phyloP scores from a whole-genome alignment of 53 echinoderm and acorn worm species.

The Echinarachnius parma region DNA sequence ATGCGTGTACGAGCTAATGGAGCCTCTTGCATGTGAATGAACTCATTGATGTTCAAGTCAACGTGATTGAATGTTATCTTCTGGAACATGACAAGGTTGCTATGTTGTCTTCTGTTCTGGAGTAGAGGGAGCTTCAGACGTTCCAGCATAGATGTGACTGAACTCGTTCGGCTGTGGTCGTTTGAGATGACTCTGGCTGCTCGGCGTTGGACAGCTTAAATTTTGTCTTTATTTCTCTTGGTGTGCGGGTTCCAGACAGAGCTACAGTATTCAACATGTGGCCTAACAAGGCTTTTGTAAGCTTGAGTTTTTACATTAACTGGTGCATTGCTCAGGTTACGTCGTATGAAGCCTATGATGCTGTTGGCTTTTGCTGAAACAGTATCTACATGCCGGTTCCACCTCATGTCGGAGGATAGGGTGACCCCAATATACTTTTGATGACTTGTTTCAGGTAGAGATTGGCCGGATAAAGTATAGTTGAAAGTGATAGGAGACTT shows the following conservation, averaged over 20 bases:
- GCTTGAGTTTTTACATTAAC: conserved; percentile 24
- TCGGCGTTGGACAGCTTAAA: conserved; percentile 41
- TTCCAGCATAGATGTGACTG: no score
- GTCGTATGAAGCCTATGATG: conserved; percentile 10
- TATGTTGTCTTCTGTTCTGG: neutral
- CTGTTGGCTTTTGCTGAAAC: conserved; percentile 27
- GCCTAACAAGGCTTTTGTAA: conserved; percentile 36
- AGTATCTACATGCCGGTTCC: conserved; percentile 16
- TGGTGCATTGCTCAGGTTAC: conserved; percentile 25
- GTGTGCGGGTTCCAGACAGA: conserved; percentile 30
- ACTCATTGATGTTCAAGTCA: conserved; percentile 8
- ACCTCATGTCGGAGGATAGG: conserved; percentile 22
- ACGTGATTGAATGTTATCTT: conserved; percentile 15
- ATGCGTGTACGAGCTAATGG: conserved; percentile 2
- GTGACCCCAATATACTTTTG: conserved; percentile 35
- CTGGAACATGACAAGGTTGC: conserved; percentile 12
- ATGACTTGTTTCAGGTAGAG: neutral
- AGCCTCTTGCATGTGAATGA: neutral
- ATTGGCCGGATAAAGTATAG: conserved; percentile 12
- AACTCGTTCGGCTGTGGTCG: conserved; percentile 23
- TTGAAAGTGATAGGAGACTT: neutral
- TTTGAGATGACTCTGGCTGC: conserved; percentile 30
- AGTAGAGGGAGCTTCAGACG: conserved; percentile 25
- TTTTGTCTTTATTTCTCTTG: conserved; percentile 13
- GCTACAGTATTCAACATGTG: conserved; percentile 24